phyloP scores from a whole-genome alignment of 1,140 invertebrate species.

The Lasioglossum baleicum region DNA sequence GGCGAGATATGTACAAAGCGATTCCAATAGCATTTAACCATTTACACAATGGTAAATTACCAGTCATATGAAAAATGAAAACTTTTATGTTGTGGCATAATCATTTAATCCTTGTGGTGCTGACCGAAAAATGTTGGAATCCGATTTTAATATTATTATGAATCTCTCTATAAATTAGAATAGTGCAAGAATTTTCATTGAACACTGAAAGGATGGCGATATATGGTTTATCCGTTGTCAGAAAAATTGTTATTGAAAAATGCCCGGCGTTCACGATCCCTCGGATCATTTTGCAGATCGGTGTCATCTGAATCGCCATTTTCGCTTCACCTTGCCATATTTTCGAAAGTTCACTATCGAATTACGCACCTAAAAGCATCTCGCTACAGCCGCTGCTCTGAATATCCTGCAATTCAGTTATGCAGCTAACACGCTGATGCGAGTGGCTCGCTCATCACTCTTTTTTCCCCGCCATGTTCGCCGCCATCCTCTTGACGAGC shows the following conservation, averaged over 20 bases:
- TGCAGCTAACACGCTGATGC: conserved; percentile 55
- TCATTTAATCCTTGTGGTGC: too few species aligned
- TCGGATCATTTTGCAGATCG: conserved; percentile 13
- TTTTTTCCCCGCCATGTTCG: conserved; percentile 16
- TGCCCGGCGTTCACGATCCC: background rate
- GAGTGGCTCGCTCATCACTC: conserved; percentile 37
- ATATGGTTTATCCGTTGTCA: too few species aligned
- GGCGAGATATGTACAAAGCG: too few species aligned
- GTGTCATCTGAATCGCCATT: conserved; percentile 18
- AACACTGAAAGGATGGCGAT: too few species aligned
- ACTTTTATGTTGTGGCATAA: too few species aligned
- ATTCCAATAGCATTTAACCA: too few species aligned
- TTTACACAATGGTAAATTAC: too few species aligned
- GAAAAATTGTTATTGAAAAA: background rate
- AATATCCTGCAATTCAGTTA: conserved; percentile 65
- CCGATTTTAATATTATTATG: too few species aligned
- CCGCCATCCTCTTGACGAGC: conserved; percentile 23
- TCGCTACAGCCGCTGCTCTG: conserved; percentile 56
- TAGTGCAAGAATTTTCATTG: too few species aligned
- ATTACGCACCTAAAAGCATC: conserved; percentile 66
- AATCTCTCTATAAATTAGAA: too few species aligned
- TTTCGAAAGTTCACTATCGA: conserved; percentile 65
- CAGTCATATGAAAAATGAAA: too few species aligned
- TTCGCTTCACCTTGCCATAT: conserved; percentile 54
- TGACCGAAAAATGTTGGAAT: too few species aligned